Evolutionary conservation across 2,113 vertebrate genomes (phyloP).

Genomic region (Ia io): DNA sequence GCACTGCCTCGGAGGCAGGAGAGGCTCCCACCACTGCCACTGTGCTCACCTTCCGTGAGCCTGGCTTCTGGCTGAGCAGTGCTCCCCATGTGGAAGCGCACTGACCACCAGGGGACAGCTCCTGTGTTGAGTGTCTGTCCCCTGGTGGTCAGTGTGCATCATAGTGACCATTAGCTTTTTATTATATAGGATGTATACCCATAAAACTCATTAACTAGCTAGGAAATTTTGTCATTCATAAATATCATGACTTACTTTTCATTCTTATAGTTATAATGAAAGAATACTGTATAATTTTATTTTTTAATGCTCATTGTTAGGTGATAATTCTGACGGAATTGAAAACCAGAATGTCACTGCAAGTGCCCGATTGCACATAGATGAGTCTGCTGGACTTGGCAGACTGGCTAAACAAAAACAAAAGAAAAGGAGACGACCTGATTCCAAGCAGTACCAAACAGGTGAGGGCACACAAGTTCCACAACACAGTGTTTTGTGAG

Average conservation of each 20-base stretch:
- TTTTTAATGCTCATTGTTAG: constrained; percentile 78
- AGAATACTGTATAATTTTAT: constrained; percentile 73
- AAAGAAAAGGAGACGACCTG: constrained; percentile 93
- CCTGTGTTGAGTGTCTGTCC: too few species aligned
- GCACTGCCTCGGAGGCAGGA: too few species aligned
- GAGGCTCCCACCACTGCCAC: too few species aligned
- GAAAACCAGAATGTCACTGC: constrained; percentile 96
- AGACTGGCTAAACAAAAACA: constrained; percentile 92
- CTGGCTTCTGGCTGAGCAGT: too few species aligned
- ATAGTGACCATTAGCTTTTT: too few species aligned
- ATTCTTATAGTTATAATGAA: constrained; percentile 57
- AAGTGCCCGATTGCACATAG: constrained; percentile 95
- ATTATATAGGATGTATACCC: too few species aligned
- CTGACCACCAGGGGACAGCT: too few species aligned
- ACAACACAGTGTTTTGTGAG: constrained; percentile 41
- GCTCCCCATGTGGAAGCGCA: too few species aligned
- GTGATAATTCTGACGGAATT: constrained; percentile 91
- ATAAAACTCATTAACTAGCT: constrained; percentile 57
- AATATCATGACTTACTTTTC: constrained; percentile 73
- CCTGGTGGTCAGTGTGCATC: too few species aligned
- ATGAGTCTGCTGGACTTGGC: constrained; percentile 92
- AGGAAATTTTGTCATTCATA: constrained; percentile 71
- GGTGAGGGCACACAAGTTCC: constrained; percentile 81
- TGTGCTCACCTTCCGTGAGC: too few species aligned
- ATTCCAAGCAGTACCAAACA: constrained; percentile 97